Percentiles rank a stretch among this genome's conserved stretches.
phyloP scores from a whole-genome alignment of 1,140 invertebrate species.

The Drosophila cardini region DNA sequence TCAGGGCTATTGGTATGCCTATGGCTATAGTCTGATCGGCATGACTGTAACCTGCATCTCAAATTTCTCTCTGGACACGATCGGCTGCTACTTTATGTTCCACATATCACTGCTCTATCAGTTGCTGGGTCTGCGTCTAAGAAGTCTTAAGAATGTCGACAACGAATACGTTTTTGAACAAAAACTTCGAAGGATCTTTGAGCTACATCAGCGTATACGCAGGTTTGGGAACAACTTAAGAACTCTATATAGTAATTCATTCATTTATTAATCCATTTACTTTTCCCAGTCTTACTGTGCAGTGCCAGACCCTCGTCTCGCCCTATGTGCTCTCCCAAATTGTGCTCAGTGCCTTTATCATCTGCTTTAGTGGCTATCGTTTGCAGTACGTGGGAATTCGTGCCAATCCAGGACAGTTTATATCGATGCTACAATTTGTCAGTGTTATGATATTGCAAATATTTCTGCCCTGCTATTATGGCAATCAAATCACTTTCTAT shows the following conservation, averaged over 20 bases:
- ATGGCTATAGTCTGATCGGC: slow-evolving; percentile 57
- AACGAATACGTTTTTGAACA: slow-evolving; percentile 30
- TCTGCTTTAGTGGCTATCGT: slow-evolving; percentile 77
- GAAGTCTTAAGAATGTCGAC: slow-evolving; percentile 1
- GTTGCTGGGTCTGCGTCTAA: slow-evolving; percentile 59
- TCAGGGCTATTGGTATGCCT: slow-evolving; percentile 62
- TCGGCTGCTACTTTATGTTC: slow-evolving; percentile 75
- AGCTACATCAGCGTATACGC: slow-evolving; percentile 53
- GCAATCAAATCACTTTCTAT: slow-evolving; percentile 70
- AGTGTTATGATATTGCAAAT: slow-evolving; percentile 76
- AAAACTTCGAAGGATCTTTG: slow-evolving; percentile 50
- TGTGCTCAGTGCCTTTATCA: slow-evolving; percentile 76
- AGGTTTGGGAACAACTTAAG: slow-evolving; percentile 40
- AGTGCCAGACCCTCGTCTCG: slow-evolving; percentile 65
- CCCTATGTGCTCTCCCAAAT: slow-evolving; percentile 71
- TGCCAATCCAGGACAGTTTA: slow-evolving; percentile 68
- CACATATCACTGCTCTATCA: slow-evolving; percentile 67
- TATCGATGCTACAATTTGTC: slow-evolving; percentile 75
- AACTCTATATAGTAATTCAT: background rate
- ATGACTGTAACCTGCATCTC: slow-evolving; percentile 71
- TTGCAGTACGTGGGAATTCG: slow-evolving; percentile 59
- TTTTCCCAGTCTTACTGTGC: slow-evolving; percentile 50
- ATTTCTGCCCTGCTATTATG: slow-evolving; percentile 74
- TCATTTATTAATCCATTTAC: background rate
- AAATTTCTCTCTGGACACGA: slow-evolving; percentile 64